Conservation (phyloP, 2,888 invertebrate species). For the Tenodera sinensis region DNA sequence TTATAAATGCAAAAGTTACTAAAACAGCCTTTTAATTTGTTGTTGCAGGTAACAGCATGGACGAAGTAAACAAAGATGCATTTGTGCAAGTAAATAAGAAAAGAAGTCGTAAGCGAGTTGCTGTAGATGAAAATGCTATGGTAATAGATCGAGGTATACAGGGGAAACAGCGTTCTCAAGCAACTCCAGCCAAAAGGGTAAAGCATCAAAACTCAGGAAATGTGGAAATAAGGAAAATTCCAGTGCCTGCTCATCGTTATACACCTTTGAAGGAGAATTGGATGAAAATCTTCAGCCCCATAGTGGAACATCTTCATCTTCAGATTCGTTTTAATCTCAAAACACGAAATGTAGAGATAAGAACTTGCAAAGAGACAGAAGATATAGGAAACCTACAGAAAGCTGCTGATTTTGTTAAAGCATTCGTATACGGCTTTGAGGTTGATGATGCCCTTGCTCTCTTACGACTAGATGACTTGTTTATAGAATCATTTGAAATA, state of each 20-base stretch:
- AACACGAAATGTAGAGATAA: constrained; percentile 84
- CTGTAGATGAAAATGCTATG: constrained; percentile 54
- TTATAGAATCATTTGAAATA: constrained; percentile 94
- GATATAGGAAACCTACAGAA: constrained; percentile 92
- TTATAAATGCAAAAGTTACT: background rate
- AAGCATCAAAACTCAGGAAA: constrained; percentile 46
- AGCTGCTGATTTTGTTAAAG: constrained; percentile 96
- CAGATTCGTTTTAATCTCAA: constrained; percentile 93
- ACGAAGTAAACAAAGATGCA: background rate
- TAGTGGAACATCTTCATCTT: constrained; percentile 91
- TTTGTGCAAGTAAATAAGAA: background rate
- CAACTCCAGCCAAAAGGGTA: constrained; percentile 47
- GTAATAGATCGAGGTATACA: constrained; percentile 65
- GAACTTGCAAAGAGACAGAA: constrained; percentile 63
- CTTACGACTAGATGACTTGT: constrained; percentile 91
- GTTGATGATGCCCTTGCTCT: constrained; percentile 95
- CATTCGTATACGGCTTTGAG: constrained; percentile 94
- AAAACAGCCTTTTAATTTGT: background rate
- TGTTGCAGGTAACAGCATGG: background rate
- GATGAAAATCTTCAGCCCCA: constrained; percentile 93
- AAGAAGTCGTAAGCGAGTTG: background rate
- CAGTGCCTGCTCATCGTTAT: constrained; percentile 92
- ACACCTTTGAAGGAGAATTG: constrained; percentile 94
- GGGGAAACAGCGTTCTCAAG: constrained; percentile 47
- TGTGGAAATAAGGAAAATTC: constrained; percentile 65